Conservation (phyloP, 2,888 invertebrate species). For the Hartigia nigra region DNA sequence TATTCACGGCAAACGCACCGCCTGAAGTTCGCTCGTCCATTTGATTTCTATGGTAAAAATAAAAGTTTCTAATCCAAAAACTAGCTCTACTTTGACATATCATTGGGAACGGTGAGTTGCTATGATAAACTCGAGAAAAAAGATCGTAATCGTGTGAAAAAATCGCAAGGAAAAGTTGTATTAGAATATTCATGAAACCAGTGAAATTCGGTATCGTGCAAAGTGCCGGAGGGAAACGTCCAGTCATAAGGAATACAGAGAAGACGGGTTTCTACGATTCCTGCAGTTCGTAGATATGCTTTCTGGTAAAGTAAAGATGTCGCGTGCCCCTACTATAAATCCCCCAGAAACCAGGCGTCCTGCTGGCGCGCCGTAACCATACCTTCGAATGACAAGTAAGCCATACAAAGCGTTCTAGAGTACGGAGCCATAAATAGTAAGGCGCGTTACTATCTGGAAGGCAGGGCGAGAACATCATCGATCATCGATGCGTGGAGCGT, state of each 20-base stretch:
- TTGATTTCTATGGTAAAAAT: background rate
- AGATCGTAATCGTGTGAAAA: no score
- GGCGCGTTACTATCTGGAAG: background rate
- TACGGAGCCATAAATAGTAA: background rate
- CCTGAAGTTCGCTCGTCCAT: background rate
- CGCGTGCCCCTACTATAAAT: background rate
- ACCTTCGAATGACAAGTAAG: background rate
- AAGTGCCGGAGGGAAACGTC: background rate
- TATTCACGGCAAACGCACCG: background rate
- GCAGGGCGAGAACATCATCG: constrained; percentile 7
- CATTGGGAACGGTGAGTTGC: background rate
- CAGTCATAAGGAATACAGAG: background rate
- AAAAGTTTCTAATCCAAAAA: background rate
- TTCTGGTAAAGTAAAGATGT: background rate
- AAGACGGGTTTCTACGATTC: background rate
- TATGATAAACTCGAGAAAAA: no score
- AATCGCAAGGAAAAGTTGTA: background rate
- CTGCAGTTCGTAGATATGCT: background rate
- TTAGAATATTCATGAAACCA: background rate
- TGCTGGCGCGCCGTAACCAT: background rate
- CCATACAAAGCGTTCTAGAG: background rate
- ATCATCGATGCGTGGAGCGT: constrained; percentile 3
- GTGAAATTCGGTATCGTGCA: background rate
- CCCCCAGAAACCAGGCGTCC: background rate
- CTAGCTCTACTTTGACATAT: background rate